Evolutionary conservation across 2,888 invertebrate species (phyloP).

Genomic region (Portevinia maculata): DNA sequence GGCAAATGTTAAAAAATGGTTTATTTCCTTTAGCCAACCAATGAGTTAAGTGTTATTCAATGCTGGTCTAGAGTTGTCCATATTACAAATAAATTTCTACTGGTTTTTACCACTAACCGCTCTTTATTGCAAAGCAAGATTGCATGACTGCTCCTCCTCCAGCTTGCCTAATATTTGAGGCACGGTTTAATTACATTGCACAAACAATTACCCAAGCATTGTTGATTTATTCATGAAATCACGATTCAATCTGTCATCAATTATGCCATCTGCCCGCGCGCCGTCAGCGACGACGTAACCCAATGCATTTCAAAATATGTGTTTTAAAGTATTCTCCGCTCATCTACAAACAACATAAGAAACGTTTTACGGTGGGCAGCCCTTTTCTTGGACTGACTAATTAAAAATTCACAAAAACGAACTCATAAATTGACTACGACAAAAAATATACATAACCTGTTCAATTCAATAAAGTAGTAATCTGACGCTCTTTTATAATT

Average conservation of each 20-base stretch:
- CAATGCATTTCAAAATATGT: conserved; percentile 38
- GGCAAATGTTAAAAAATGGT: too few species aligned
- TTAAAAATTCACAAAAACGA: conserved; percentile 55
- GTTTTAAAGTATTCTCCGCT: neutral
- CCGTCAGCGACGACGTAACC: neutral
- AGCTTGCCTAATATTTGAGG: neutral
- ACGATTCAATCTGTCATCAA: neutral
- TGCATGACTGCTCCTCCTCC: too few species aligned
- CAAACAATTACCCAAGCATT: conserved; percentile 5
- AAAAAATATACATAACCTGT: conserved; percentile 26
- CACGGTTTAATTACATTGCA: neutral
- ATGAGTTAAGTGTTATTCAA: too few species aligned
- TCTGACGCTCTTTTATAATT: too few species aligned
- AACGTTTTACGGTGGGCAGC: conserved; percentile 16
- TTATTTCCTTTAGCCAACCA: too few species aligned
- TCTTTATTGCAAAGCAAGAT: too few species aligned
- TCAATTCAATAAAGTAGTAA: conserved; percentile 46
- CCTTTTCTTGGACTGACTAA: conserved; percentile 31
- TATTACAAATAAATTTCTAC: too few species aligned
- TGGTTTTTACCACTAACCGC: too few species aligned
- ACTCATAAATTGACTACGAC: conserved; percentile 26
- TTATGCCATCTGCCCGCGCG: conserved; percentile 28
- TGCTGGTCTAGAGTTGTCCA: too few species aligned
- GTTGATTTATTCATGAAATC: conserved; percentile 8
- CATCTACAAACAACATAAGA: conserved; percentile 6